Conservation (phyloP, 2,888 invertebrate genomes). For the Homarus gammarus region DNA sequence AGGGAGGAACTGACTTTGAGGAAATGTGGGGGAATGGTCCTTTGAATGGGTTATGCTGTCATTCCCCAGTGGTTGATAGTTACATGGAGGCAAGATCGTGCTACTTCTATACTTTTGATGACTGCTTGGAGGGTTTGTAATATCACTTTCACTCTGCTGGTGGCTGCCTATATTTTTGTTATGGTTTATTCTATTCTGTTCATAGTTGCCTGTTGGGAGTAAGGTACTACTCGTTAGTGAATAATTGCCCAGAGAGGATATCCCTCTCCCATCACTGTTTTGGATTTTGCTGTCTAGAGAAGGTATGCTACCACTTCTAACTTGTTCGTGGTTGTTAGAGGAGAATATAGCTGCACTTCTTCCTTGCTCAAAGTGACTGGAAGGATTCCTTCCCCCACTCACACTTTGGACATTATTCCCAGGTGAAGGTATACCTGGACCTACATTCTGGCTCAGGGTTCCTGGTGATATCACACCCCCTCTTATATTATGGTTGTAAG, state of each 20-base stretch:
- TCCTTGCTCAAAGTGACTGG: background rate
- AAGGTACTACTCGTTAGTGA: background rate
- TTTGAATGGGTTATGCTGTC: background rate
- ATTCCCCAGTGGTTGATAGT: background rate
- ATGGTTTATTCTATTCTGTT: background rate
- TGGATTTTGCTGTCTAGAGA: background rate
- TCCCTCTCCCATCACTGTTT: background rate
- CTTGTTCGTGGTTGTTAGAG: background rate
- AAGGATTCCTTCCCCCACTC: background rate
- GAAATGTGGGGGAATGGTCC: background rate
- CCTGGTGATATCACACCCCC: background rate
- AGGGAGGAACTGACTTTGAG: background rate
- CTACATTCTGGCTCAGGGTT: background rate
- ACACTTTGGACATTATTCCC: background rate
- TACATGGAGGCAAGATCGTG: background rate
- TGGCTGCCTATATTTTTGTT: background rate
- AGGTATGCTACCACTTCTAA: background rate
- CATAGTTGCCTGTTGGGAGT: background rate
- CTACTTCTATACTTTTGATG: background rate
- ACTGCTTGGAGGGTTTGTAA: background rate
- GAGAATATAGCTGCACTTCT: background rate
- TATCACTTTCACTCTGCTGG: background rate
- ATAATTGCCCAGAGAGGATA: constrained; percentile 15
- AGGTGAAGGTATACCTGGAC: background rate
- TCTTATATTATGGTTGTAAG: background rate